Evolutionary conservation across 1,140 invertebrate species (phyloP), one percentile per base, ranked within the genome.

Genomic region (Pararge aegeria): DNA sequence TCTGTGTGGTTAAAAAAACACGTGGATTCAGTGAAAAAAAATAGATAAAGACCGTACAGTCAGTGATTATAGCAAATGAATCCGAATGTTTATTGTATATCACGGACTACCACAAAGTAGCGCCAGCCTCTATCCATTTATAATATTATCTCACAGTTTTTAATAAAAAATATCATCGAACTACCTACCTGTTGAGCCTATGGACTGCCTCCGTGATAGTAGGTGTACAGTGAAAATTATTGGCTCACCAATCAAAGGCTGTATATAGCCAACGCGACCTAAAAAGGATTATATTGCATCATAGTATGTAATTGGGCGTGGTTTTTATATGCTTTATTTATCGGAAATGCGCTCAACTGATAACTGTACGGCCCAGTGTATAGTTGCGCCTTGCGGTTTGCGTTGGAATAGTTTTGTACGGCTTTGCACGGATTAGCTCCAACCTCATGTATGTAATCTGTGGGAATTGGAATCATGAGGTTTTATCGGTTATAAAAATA

Each of bases 151-250:
- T 24, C 24, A 24, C 24, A 4, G 7, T 55, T 67, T 66, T 65
- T 67, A 55, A 21, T 42, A 54, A 55, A 67, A 67, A 67, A 63
- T 59, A 63, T 63, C 60, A 59, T 62, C 34, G 50, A 59, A 54
- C 59, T 56, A 67, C 65, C 59, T 56, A 67, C 65, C 65, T 67
- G 65, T 67, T 67, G 65, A 54, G 59, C 46, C 12, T 52, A 59
- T 58, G 65, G 65, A 56, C 65, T 63, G 65, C 60, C 60, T 67
- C 60, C 55, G 46, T 63, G 64, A 66, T 63, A 58, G 65, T 63
- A 58, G 55, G 61, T 59, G 53, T 58, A 62, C 65, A 58, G 55
- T 59, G 60, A 56, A 63, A 67, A 67, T 67, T 62, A 67, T 63
- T 67, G 60, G 65, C 48, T 58, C 55, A 50, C 65, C 65, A 62